These are phyloP conservation scores for Drosophila vallismaia DNA, from an alignment of 2,888 invertebrate genomes.

Conservation along the genomic window DNA sequence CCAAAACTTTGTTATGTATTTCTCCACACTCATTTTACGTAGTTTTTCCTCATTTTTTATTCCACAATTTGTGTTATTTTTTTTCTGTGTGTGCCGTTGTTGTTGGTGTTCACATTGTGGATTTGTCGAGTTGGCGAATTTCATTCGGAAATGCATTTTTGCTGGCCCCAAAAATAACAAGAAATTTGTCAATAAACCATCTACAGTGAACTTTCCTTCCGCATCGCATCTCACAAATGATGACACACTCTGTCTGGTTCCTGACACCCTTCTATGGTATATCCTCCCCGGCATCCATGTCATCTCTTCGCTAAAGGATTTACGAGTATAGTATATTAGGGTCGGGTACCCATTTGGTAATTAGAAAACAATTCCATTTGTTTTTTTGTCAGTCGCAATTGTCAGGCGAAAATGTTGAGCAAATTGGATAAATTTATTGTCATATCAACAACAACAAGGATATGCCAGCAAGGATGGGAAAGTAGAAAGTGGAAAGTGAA, in stretches of 20 bases:
- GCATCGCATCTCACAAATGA: constrained; percentile 14
- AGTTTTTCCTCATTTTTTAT: background rate
- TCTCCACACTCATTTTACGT: constrained; percentile 34
- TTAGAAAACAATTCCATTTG: constrained; percentile 55
- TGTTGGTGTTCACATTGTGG: constrained; percentile 32
- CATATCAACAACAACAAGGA: constrained; percentile 17
- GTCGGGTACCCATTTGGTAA: constrained; percentile 54
- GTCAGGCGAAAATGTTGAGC: constrained; percentile 6
- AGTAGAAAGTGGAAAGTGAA: no score
- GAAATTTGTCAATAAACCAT: constrained; percentile 68
- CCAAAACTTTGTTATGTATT: constrained; percentile 45
- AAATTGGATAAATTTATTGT: constrained; percentile 66
- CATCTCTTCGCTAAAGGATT: constrained; percentile 21
- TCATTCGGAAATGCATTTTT: constrained; percentile 65
- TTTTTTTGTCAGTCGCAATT: constrained; percentile 27
- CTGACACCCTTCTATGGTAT: no score
- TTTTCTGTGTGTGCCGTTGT: constrained; percentile 9
- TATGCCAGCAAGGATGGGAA: no score
- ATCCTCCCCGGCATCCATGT: no score
- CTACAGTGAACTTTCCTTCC: constrained; percentile 51
- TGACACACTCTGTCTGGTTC: constrained; percentile 16
- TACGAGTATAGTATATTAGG: constrained; percentile 53
- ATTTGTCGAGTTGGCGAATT: constrained; percentile 72
- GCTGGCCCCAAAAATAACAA: constrained; percentile 25
- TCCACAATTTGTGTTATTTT: constrained; percentile 1